A percentile compares a stretch with the other conserved stretches of the same genome.
Evolutionary conservation across 1,140 invertebrate genomes (phyloP).

Genomic region (Globodera rostochiensis): DNA sequence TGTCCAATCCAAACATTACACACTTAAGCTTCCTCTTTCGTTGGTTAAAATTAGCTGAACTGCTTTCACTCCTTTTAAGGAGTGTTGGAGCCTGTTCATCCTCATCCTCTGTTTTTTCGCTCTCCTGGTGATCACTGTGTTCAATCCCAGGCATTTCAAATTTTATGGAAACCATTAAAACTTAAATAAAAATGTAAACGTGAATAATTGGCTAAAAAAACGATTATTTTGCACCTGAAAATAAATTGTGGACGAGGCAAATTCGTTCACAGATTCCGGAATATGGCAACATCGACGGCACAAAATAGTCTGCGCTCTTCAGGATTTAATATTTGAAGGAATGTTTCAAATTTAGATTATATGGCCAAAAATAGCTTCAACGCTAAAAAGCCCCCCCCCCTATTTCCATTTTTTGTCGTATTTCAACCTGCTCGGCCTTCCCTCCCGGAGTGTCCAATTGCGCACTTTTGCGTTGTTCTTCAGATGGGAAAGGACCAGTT

Average conservation of each 20-base stretch:
- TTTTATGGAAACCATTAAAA: not conserved
- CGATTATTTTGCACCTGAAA: no score
- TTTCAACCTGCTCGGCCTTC: slow-evolving; percentile 59
- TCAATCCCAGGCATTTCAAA: not conserved
- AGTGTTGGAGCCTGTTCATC: not conserved
- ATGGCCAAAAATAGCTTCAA: no score
- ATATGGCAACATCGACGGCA: no score
- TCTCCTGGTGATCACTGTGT: not conserved
- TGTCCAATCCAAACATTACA: not conserved
- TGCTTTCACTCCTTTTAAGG: not conserved
- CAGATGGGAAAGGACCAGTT: slow-evolving; percentile 60
- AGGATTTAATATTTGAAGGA: no score
- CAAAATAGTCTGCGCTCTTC: no score
- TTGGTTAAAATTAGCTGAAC: not conserved
- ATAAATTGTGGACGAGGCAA: no score
- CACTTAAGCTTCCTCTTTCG: not conserved
- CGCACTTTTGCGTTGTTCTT: slow-evolving; percentile 65
- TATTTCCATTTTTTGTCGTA: not conserved
- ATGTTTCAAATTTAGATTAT: no score
- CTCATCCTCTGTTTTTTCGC: not conserved
- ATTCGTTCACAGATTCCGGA: no score
- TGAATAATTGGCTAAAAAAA: not conserved
- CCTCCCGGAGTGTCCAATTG: slow-evolving; percentile 64
- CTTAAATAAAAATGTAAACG: not conserved
- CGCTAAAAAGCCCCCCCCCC: no score